Evolutionary conservation across 2,797 vertebrate species (phyloP).

Genomic region (Amblyraja radiata): DNA sequence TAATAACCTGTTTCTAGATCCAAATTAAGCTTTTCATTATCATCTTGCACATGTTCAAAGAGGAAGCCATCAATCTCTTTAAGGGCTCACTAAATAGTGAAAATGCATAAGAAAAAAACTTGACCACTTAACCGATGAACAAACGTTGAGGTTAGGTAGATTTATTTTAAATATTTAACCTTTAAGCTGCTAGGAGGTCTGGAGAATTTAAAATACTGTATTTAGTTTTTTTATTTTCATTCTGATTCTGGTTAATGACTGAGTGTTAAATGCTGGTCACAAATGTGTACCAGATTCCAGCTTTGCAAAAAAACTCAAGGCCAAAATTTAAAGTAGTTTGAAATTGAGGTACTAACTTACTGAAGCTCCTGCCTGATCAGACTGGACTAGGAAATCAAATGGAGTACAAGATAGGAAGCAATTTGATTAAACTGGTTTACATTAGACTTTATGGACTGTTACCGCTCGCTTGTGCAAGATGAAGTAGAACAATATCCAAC

Average conservation of each 20-base stretch:
- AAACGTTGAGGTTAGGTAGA: neutral
- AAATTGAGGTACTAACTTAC: neutral
- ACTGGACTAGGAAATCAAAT: neutral
- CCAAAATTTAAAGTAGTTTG: neutral
- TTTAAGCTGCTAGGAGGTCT: neutral
- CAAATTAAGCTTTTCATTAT: neutral
- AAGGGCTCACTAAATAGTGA: neutral
- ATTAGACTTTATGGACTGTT: neutral
- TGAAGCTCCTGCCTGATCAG: neutral
- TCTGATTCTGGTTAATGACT: neutral
- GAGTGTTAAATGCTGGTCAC: no score
- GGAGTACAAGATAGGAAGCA: neutral
- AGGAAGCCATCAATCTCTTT: neutral
- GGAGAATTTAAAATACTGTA: neutral
- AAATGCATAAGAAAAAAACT: slow-evolving; percentile 11
- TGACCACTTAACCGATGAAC: neutral
- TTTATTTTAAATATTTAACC: neutral
- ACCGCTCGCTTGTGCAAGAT: neutral
- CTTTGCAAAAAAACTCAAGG: neutral
- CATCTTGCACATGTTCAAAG: neutral
- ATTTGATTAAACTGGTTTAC: neutral
- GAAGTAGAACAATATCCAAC: neutral
- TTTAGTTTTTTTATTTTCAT: neutral
- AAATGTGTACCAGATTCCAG: neutral
- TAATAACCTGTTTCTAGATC: neutral